Evolutionary conservation across 2,888 invertebrate genomes (phyloP).

Genomic region (Protula sp.): DNA sequence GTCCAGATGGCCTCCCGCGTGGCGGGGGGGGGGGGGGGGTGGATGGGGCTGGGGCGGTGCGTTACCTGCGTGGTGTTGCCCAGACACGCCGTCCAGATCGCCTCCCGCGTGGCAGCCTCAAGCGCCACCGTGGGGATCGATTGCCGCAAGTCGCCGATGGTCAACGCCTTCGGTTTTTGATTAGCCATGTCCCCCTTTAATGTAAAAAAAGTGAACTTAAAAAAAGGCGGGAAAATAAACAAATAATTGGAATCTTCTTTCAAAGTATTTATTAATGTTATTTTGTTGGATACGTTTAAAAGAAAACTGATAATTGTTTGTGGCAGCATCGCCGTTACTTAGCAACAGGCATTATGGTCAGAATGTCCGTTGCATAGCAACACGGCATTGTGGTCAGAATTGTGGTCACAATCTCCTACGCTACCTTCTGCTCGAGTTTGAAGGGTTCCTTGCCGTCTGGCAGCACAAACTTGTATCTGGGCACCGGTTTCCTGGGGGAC

Average conservation of each 20-base stretch:
- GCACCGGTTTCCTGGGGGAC: slow-evolving; percentile 18
- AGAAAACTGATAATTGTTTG: no score
- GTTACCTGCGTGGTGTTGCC: slow-evolving; percentile 34
- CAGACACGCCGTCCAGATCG: slow-evolving; percentile 42
- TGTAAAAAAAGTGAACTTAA: slow-evolving; percentile 1
- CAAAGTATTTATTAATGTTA: no score
- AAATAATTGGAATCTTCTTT: no score
- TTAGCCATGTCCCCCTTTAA: slow-evolving; percentile 33
- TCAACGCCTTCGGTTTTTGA: slow-evolving; percentile 31
- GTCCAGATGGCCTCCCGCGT: slow-evolving; percentile 48
- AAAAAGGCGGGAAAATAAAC: no score
- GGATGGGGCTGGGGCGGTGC: not conserved
- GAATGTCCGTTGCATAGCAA: no score
- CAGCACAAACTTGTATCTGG: slow-evolving; percentile 25
- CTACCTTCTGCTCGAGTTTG: slow-evolving; percentile 10
- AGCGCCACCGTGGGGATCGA: slow-evolving; percentile 43
- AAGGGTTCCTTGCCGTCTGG: slow-evolving; percentile 44
- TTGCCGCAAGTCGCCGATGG: slow-evolving; percentile 41
- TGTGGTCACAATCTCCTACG: no score
- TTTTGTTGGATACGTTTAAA: no score
- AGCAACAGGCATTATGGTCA: no score
- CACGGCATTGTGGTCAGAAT: no score
- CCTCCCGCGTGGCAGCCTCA: slow-evolving; percentile 44
- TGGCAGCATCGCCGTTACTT: no score
- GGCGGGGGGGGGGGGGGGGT: slow-evolving; percentile 17